phyloP scores from a whole-genome alignment of 2,888 invertebrate species.

The Crepidodera aurea region DNA sequence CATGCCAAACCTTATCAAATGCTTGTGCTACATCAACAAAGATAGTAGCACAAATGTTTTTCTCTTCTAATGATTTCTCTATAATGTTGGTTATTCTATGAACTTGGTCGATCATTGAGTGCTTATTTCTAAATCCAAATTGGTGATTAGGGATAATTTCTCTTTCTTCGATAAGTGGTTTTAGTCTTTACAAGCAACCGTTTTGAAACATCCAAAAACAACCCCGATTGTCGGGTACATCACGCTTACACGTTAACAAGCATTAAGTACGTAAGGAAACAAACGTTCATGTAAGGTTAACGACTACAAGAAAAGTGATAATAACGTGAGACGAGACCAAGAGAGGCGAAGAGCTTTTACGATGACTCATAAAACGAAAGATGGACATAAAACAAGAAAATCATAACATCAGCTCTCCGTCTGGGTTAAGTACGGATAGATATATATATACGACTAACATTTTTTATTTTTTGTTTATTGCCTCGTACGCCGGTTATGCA shows the following conservation, averaged over 20 bases:
- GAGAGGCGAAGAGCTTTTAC: slow-evolving; percentile 21
- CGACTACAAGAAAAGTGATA: slow-evolving; percentile 26
- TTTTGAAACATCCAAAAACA: too few relatives aligned
- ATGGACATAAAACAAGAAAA: slow-evolving; percentile 31
- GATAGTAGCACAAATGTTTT: too few relatives aligned
- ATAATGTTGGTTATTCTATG: too few relatives aligned
- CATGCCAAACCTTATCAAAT: too few relatives aligned
- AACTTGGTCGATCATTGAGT: too few relatives aligned
- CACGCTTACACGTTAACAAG: not conserved
- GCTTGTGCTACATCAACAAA: too few relatives aligned
- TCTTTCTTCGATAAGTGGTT: too few relatives aligned
- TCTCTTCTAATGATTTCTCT: too few relatives aligned
- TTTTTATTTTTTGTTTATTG: slow-evolving; percentile 16
- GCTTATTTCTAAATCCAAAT: too few relatives aligned
- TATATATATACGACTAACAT: slow-evolving; percentile 7
- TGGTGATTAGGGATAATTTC: too few relatives aligned
- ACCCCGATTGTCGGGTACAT: not conserved
- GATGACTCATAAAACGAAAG: slow-evolving; percentile 28
- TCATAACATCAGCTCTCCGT: slow-evolving; percentile 26
- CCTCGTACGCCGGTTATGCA: not conserved
- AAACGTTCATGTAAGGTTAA: slow-evolving; percentile 23
- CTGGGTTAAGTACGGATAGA: slow-evolving; percentile 15
- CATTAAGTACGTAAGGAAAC: slow-evolving; percentile 11
- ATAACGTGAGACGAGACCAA: slow-evolving; percentile 1
- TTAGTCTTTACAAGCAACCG: too few relatives aligned